Evolutionary conservation across 2,888 invertebrate species (phyloP), one percentile per base, ranked within the genome.

Genomic region (Ectemnius continuus): DNA sequence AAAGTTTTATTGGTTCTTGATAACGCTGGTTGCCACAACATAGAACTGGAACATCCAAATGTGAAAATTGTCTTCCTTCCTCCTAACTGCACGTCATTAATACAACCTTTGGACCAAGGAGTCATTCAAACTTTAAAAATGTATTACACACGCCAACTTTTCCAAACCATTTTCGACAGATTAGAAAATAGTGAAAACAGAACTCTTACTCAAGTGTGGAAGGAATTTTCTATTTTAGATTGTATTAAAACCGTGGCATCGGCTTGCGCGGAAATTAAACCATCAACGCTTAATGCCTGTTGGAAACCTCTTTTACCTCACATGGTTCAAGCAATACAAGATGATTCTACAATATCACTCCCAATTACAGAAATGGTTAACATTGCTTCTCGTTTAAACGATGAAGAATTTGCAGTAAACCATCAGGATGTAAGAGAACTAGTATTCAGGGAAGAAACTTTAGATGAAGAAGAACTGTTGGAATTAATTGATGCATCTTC

Each of bases 1-100:
- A 78, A 75, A 70, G 68, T 80, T 81, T 13, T 20, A 81, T 52
- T 71, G 23, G 47, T 84, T 46, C 47, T 84, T 48, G 84, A 84
- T 67, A 82, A 82, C 67, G 79, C 78, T 60, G 57, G 70, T 56
- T 67, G 73, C 58, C 82, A 83, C 61, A 73, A 70, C 62, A 63
- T 61, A 64, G 48, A 70, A 56, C 66, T 73, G 48, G 46, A 46
- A 8, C 46, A 46, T 46, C 46, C 46, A 46, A 46, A 46, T 61
- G 75, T 79, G 8, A 67, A 63, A 70, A 69, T 76, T 36, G 72
- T 47, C 52, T 81, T 75, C 63, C 60, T 81, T 45, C 79, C 83
- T 57, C 72, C 80, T 45, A 79, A 81, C 67, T 67, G 63, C 26
- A 75, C 78, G 23, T 73, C 78, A 48, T 62, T 79, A 46, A 76